Percentiles rank a stretch among this genome's conserved stretches.
phyloP scores from a whole-genome alignment of 2,888 invertebrate genomes.

The Apamea anceps region DNA sequence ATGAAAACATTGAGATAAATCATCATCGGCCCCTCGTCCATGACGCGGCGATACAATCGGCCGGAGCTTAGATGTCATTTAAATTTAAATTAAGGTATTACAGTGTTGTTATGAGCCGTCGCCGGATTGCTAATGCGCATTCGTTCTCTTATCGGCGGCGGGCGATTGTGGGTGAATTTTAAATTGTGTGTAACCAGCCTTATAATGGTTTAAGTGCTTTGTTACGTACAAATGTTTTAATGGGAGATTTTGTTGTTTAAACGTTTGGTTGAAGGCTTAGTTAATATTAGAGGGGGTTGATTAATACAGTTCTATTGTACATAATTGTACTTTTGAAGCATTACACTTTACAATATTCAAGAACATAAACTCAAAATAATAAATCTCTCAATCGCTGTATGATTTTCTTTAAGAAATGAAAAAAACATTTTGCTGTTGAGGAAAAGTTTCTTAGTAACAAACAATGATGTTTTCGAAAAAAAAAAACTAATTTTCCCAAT shows the following conservation, averaged over 20 bases:
- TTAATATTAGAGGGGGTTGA: conserved; percentile 6
- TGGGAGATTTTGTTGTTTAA: conserved; percentile 46
- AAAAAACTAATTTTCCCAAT: background rate
- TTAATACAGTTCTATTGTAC: background rate
- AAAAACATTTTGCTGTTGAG: background rate
- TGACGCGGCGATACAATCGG: conserved; percentile 80
- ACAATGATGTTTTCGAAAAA: background rate
- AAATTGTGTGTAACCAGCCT: conserved; percentile 72
- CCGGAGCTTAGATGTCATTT: conserved; percentile 86
- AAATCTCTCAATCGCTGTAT: background rate
- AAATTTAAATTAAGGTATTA: conserved; percentile 90
- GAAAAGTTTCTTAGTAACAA: background rate
- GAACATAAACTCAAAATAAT: background rate
- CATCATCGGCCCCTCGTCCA: conserved; percentile 61
- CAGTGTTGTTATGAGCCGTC: conserved; percentile 75
- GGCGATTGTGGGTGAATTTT: conserved; percentile 76
- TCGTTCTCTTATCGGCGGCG: conserved; percentile 75
- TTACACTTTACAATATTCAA: background rate
- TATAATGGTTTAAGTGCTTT: conserved; percentile 64
- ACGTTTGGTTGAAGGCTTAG: conserved; percentile 29
- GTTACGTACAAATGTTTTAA: conserved; percentile 53
- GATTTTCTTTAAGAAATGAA: background rate
- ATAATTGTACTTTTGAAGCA: background rate
- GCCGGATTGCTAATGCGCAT: conserved; percentile 69
- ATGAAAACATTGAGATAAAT: conserved; percentile 58